These are phyloP conservation scores for Cyclina sinensis DNA, from an alignment of 1,140 invertebrate genomes.

Conservation along the genomic window DNA sequence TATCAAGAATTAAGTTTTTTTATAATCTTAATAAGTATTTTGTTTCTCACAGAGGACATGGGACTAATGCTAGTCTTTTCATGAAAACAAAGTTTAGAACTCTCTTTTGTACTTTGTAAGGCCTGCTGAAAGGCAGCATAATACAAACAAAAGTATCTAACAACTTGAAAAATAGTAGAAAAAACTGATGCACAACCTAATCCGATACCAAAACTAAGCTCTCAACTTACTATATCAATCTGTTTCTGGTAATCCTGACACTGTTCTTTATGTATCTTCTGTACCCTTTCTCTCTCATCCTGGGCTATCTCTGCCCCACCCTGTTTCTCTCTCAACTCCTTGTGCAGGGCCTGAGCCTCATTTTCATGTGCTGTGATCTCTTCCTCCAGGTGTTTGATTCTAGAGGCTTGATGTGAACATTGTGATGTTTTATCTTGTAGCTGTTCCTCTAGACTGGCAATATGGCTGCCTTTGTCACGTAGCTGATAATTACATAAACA, in stretches of 20 bases:
- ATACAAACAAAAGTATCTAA: too few relatives aligned
- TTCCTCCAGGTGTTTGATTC: constrained; percentile 74
- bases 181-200: too few relatives aligned
- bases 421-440: constrained; percentile 78
- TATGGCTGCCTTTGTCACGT: constrained; percentile 61
- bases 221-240: constrained; percentile 79
- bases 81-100: too few relatives aligned
- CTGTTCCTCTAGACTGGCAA: constrained; percentile 76
- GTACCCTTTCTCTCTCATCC: constrained; percentile 67
- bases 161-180: too few relatives aligned
- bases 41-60: too few relatives aligned
- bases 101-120: too few relatives aligned
- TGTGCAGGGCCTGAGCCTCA: constrained; percentile 68
- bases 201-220: too few relatives aligned
- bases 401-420: constrained; percentile 67
- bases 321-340: constrained; percentile 72
- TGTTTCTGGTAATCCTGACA: constrained; percentile 80
- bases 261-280: constrained; percentile 76
- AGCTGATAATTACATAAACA: too few relatives aligned
- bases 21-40: too few relatives aligned
- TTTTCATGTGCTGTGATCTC: constrained; percentile 69
- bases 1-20: too few relatives aligned
- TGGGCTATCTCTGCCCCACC: constrained; percentile 61
- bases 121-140: too few relatives aligned
- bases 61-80: too few relatives aligned